Evolutionary conservation across 2,113 vertebrate species (phyloP), one percentile per base, ranked within the genome.

Genomic region (Buteo buteo): DNA sequence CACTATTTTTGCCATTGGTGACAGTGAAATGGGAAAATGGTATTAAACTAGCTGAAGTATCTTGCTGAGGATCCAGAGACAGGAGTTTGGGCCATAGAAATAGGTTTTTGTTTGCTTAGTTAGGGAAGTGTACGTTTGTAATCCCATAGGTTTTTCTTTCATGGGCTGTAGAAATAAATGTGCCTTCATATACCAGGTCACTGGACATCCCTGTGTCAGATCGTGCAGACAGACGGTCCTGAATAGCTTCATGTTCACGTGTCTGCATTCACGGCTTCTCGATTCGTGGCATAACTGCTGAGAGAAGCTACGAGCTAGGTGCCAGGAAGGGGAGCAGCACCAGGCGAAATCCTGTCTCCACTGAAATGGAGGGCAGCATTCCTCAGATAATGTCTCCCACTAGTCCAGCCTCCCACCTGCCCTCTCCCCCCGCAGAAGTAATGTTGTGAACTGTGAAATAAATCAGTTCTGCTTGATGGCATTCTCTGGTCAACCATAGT

Each of bases 171-270:
- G 62, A 57, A 86, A 82, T 65, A 72, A 34, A 64, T 15, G 45
- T 36, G 29, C 44, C 11, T 76, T 82, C 36, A 21, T 25, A 34
- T 16, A 28, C 14, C 47, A 44, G 13, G 12, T 71, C 36, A 31
- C 32, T 57, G 42, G 28, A n/a, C 11, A 29, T 22, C 36, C 47
- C 47, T 71, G 28, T 36, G 15, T 11, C 4, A 4, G 47, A 58
- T 13, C 0, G 0, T 67, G 64, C 38, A 36, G 59, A 11, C 7
- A 31, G 42, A 24, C 1, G 5, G 13, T 40, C 42, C 82, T 54
- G 36, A 77, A 16, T 3, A 90, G 2, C 21, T 88, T 45, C 55
- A 26, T 0, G 0, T 86, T 65, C 28, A 10, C 19, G 7, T 5
- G 10, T 67, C 59, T 88, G 16, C 32, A 25, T 12, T 29, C 29